A percentile compares a stretch with the other conserved stretches of the same genome.
These are phyloP conservation scores for Drosophila siamana DNA, from an alignment of 2,888 invertebrate genomes.

Conservation along the genomic window DNA sequence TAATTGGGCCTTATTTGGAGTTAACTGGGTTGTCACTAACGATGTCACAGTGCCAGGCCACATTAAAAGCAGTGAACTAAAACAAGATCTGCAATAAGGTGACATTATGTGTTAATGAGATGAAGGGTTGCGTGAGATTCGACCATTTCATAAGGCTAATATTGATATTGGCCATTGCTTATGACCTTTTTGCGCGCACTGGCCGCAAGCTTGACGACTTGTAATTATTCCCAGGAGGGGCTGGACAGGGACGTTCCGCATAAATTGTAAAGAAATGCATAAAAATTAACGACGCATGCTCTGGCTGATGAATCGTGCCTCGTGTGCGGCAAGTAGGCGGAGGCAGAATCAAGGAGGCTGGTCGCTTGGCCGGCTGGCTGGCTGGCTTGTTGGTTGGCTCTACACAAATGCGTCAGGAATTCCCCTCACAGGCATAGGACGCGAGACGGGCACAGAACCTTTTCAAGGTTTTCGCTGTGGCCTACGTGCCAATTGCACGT, in stretches of 20 bases:
- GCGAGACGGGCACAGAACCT: constrained; percentile 55
- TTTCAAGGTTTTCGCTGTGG: constrained; percentile 68
- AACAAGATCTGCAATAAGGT: constrained; percentile 11
- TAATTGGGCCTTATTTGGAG: constrained; percentile 26
- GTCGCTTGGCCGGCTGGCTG: background rate
- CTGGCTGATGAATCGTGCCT: constrained; percentile 26
- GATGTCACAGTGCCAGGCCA: constrained; percentile 25
- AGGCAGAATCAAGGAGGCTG: background rate
- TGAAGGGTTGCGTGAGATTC: constrained; percentile 25
- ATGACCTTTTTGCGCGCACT: constrained; percentile 44
- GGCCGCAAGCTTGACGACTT: constrained; percentile 1
- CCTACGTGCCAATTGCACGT: constrained; percentile 72
- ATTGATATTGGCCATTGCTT: constrained; percentile 47
- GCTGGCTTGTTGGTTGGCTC: background rate
- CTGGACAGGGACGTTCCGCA: constrained; percentile 9
- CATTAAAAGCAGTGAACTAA: constrained; percentile 28
- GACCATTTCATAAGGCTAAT: constrained; percentile 1
- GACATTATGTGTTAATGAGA: constrained; percentile 49
- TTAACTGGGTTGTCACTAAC: constrained; percentile 67
- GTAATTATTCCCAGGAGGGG: constrained; percentile 17
- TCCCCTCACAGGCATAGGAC: no score
- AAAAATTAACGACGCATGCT: constrained; percentile 53
- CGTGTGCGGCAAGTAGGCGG: constrained; percentile 31
- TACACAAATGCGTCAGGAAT: constrained; percentile 52
- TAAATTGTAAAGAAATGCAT: constrained; percentile 35